A percentile compares a stretch with the other conserved stretches of the same genome.
phyloP scores from a whole-genome alignment of 2,888 invertebrate species.

The Zaprionus obscuricornis region DNA sequence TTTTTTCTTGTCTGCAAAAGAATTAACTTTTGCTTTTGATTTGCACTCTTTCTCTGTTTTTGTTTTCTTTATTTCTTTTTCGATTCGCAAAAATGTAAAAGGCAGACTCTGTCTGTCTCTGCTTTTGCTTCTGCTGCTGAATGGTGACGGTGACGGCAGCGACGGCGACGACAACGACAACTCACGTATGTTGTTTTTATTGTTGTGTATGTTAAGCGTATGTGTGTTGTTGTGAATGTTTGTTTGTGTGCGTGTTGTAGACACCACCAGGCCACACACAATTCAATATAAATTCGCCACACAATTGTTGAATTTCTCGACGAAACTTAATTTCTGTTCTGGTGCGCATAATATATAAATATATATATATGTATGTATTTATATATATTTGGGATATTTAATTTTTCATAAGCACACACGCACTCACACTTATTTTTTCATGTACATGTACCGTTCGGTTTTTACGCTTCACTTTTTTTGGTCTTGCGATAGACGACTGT shows the following conservation, averaged over 20 bases:
- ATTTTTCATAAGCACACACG: slow-evolving; percentile 61
- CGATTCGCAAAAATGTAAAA: slow-evolving; percentile 46
- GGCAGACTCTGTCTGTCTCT: slow-evolving; percentile 28
- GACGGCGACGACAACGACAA: slow-evolving; percentile 68
- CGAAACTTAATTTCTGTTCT: slow-evolving; percentile 30
- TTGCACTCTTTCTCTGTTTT: slow-evolving; percentile 32
- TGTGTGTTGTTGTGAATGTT: slow-evolving; percentile 33
- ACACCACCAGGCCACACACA: slow-evolving; percentile 48
- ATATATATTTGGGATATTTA: slow-evolving; percentile 28
- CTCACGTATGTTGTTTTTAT: slow-evolving; percentile 69
- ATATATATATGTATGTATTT: too few species aligned
- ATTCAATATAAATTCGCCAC: slow-evolving; percentile 31
- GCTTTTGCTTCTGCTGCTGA: slow-evolving; percentile 22
- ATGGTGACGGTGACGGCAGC: slow-evolving; percentile 64
- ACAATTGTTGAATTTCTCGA: slow-evolving; percentile 37
- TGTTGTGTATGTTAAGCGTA: slow-evolving; percentile 47
- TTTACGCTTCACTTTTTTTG: slow-evolving; percentile 76
- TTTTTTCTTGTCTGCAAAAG: too few species aligned
- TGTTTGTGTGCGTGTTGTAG: slow-evolving; percentile 32
- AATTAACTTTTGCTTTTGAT: slow-evolving; percentile 53
- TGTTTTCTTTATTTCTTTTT: slow-evolving; percentile 36
- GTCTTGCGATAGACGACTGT: slow-evolving; percentile 41
- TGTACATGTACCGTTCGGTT: slow-evolving; percentile 56
- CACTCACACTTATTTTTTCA: slow-evolving; percentile 65
- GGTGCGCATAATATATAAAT: slow-evolving; percentile 46